Evolutionary conservation across 2,888 invertebrate genomes (phyloP).

Genomic region (Lycophotia porphyrea): DNA sequence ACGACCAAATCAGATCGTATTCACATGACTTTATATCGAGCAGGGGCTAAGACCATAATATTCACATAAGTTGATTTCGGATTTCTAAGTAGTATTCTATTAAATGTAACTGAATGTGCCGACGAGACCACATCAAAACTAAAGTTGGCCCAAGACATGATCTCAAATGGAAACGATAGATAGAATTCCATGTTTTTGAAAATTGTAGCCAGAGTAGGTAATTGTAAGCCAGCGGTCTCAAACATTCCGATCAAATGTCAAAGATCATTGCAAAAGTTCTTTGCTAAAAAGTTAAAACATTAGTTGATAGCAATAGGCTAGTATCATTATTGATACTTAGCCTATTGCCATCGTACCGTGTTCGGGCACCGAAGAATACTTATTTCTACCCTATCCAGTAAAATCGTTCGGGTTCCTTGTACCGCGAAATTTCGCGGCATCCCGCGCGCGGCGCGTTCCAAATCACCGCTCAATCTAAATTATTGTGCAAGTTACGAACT

Average conservation of each 20-base stretch:
- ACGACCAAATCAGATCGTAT: not conserved
- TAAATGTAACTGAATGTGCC: not conserved
- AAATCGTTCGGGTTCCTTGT: constrained; percentile 60
- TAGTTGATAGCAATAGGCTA: not conserved
- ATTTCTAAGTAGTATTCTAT: not conserved
- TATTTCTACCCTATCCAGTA: constrained; percentile 55
- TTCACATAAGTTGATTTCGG: not conserved
- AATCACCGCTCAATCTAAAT: constrained; percentile 87
- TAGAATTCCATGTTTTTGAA: not conserved
- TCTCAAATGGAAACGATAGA: not conserved
- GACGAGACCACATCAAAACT: not conserved
- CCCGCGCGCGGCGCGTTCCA: constrained; percentile 70
- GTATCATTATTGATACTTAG: not conserved
- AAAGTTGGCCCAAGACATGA: not conserved
- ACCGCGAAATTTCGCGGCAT: constrained; percentile 75
- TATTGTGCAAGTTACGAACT: constrained; percentile 86
- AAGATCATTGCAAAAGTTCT: not conserved
- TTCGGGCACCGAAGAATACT: not conserved
- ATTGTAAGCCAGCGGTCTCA: not conserved
- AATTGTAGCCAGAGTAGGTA: not conserved
- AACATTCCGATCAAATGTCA: not conserved
- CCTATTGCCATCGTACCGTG: not conserved
- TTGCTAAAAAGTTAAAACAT: not conserved
- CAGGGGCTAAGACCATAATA: not conserved
- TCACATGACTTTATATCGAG: not conserved